Evolutionary conservation across 2,888 invertebrate species (phyloP), one percentile per base, ranked within the genome.

Genomic region (Eilema sororculum): DNA sequence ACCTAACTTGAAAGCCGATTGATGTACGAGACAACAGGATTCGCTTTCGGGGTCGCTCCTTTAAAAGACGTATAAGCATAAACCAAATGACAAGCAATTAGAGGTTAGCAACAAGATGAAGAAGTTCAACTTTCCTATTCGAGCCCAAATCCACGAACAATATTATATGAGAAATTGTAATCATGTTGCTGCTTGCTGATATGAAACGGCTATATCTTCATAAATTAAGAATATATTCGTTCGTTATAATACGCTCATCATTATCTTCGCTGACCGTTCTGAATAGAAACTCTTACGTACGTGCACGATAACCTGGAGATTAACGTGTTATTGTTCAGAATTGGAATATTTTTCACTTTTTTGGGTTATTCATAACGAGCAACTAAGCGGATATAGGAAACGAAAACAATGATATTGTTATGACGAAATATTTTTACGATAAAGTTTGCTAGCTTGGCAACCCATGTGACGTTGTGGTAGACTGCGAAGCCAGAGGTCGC

Each of bases 381-480:
- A 41, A 41, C 62, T 62, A 62, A 41, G 62, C 25, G 20, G 24
- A 62, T 41, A 20, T 37, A 33, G 24, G 62, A 62, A 62, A 41
- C 22, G 41, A 62, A 41, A 37, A 37, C 37, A 16, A 41, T n/a
- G 37, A 37, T 24, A 22, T 61, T 41, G 37, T 62, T 24, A 20
- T 62, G 41, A 41, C 37, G 37, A 41, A 41, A 52, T 4, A 6
- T n/a, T 52, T 52, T 52, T 52, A 52, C n/a, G n/a, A 52, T n/a
- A 52, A 46, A 52, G n/a, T 52, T 52, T 20, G n/a, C 52, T 52
- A n/a, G n/a, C 5, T 52, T 52, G 5, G 4, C 52, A 52, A 52
- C 9, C 20, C 20, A 52, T 52, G 52, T 52, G 52, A 52, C 52
- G 52, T 9, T 8, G n/a, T 2, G 8, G 52, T 52, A 52, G 20